phyloP scores from a whole-genome alignment of 2,113 vertebrate genomes.

The Sebastes fasciatus region DNA sequence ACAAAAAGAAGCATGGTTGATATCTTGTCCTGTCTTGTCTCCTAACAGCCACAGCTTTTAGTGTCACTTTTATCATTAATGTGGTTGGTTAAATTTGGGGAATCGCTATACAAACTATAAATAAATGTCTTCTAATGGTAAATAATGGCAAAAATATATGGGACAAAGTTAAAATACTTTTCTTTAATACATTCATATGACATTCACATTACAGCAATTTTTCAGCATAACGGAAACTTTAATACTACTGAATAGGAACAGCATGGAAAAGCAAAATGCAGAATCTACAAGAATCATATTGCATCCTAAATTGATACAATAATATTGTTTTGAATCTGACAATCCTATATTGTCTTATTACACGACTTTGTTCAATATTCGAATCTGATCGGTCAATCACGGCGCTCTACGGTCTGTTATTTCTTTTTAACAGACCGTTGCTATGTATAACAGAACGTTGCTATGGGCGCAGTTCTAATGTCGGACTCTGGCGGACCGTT shows the following conservation, averaged over 20 bases:
- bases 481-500: no score
- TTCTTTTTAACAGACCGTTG: no score
- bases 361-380: no score
- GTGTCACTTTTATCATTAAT: not conserved
- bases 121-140: not conserved
- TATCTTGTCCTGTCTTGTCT: no score
- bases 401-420: no score
- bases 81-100: not conserved
- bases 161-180: not conserved
- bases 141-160: not conserved
- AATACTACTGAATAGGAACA: not conserved
- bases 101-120: not conserved
- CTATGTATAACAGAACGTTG: no score
- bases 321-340: not conserved
- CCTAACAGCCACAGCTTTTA: not conserved
- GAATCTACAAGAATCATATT: slow-evolving; percentile 16
- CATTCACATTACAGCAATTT: slow-evolving; percentile 1
- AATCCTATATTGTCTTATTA: no score
- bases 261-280: slow-evolving; percentile 23
- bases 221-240: not conserved
- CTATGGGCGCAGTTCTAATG: no score
- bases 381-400: no score
- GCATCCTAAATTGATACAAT: not conserved
- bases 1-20: not conserved
- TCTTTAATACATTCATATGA: slow-evolving; percentile 23